These are phyloP conservation scores for Apis cerana DNA, from an alignment of 1,140 invertebrate species.

Conservation along the genomic window DNA sequence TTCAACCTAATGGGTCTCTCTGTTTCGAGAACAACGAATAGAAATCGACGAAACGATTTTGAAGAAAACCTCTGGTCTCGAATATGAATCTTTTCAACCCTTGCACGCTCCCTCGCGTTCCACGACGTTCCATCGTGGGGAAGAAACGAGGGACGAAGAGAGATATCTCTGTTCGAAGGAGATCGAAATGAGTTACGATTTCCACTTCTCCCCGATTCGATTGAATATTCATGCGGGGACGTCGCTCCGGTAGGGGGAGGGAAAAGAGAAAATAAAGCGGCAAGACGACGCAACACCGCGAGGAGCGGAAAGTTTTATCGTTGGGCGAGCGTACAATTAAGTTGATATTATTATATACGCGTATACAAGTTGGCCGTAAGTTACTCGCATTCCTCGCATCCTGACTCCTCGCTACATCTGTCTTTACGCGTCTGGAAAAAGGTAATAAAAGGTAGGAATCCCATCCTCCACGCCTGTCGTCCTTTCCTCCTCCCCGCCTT, in stretches of 20 bases:
- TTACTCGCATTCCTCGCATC: slow-evolving; percentile 61
- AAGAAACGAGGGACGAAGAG: too few species aligned
- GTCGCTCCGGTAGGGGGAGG: too few species aligned
- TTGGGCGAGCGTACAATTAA: slow-evolving; percentile 69
- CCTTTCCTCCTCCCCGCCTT: slow-evolving; percentile 29
- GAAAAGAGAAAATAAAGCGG: too few species aligned
- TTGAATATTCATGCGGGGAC: too few species aligned
- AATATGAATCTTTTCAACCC: too few species aligned
- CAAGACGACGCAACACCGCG: too few species aligned
- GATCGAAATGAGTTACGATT: too few species aligned
- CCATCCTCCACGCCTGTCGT: slow-evolving; percentile 50
- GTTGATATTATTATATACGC: slow-evolving; percentile 67
- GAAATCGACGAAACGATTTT: not conserved
- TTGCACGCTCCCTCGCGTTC: too few species aligned
- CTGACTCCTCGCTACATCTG: slow-evolving; percentile 41
- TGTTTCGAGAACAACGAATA: not conserved
- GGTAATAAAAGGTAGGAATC: slow-evolving; percentile 54
- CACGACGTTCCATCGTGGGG: too few species aligned
- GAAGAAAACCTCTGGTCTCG: too few species aligned
- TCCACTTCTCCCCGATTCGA: too few species aligned
- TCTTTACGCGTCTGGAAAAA: slow-evolving; percentile 33
- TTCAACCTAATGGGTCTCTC: not conserved
- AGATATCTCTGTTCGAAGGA: too few species aligned
- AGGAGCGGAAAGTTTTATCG: slow-evolving; percentile 47
- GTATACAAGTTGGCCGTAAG: slow-evolving; percentile 63